A percentile compares a stretch with the other conserved stretches of the same genome.
Evolutionary conservation across 2,888 invertebrate genomes (phyloP).

Genomic region (Lordiphosa fenestrarum): DNA sequence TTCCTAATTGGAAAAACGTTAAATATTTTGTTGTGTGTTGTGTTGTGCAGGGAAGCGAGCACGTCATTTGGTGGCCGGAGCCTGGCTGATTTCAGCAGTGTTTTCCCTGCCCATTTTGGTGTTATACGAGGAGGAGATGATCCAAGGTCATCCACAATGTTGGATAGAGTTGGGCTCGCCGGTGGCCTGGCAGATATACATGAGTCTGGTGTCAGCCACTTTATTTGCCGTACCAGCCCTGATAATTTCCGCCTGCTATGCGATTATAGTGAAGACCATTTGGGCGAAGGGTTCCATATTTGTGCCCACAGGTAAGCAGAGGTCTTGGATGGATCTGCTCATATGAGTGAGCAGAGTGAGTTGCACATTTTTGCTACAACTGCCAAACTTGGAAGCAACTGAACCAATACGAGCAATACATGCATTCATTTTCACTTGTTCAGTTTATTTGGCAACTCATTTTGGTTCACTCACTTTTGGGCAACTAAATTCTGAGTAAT

Average conservation of each 20-base stretch:
- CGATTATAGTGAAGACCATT: conserved; percentile 94
- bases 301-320: conserved; percentile 76
- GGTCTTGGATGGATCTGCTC: no score
- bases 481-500: no score
- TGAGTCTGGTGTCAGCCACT: conserved; percentile 89
- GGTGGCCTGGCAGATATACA: conserved; percentile 92
- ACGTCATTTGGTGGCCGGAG: conserved; percentile 87
- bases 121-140: conserved; percentile 88
- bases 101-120: conserved; percentile 92
- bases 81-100: conserved; percentile 90
- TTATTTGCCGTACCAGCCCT: conserved; percentile 93
- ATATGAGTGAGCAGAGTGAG: no score
- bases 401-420: neutral
- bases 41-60: conserved; percentile 88
- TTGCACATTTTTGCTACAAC: no score
- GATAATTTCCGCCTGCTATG: conserved; percentile 94
- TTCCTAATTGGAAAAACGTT: conserved; percentile 64
- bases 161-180: conserved; percentile 91
- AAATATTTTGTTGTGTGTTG: conserved; percentile 2
- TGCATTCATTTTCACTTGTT: no score
- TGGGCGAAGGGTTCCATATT: conserved; percentile 87
- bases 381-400: no score
- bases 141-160: conserved; percentile 90
- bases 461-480: no score
- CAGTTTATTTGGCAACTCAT: no score